Evolutionary conservation across 1,140 invertebrate species (phyloP), one percentile per base, ranked within the genome.

Genomic region (Penaeus indicus): DNA sequence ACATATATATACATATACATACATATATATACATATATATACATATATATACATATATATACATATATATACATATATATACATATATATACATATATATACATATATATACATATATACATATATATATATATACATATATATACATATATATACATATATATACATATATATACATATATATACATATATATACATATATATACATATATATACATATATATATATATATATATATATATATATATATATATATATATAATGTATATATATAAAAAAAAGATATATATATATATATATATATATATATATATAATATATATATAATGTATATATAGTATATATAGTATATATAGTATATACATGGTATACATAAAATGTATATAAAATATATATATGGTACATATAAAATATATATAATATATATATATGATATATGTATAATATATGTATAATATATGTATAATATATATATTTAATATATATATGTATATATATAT

Each of bases 61-160:
- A 72, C 22, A 72, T 32, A 22, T n/a, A 22, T 32, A 72, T n/a
- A 22, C 4, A n/a, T 22, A 75, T 22, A 75, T 13, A n/a, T 8
- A 75, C 25, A 75, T 5, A 75, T 27, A 75, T 27, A 75, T 11
- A 75, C 21, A 75, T 27, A 75, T 27, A 75, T 32, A 75, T 27
- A 75, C 21, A 75, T 75, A 32, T 75, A 75, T 32, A 75, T 75
- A 75, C 27, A 32, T 75, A 75, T 75, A 75, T 32, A 32, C 27
- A 75, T 75, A 32, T 32, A 75, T 32, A 32, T 75, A 75, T 75
- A 75, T 75, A 75, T 75, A 75, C 11, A n/a, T 75, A 75, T 75
- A 8, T 25, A 75, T 75, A 75, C 32, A 25, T 75, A 32, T 75
- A 75, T 75, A 25, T 75, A 11, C 10, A 25, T 32, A 75, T 32